These are phyloP conservation scores for Papilio protenor DNA, from an alignment of 2,888 invertebrate species.

Conservation along the genomic window DNA sequence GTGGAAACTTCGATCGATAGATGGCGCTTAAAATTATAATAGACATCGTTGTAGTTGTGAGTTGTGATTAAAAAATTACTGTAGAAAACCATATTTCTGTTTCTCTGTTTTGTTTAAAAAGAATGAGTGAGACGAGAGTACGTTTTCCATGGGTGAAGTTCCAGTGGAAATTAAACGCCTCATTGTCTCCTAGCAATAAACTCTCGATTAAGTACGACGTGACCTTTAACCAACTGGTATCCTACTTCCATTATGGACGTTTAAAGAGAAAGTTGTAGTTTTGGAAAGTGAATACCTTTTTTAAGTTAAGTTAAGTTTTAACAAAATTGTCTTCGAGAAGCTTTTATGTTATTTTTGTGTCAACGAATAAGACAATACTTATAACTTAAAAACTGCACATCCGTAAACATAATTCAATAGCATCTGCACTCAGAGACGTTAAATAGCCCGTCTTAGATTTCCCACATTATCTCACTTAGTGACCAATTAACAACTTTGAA, in stretches of 20 bases:
- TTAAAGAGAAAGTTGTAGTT: constrained; percentile 34
- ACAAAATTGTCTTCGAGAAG: not conserved
- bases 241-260: constrained; percentile 11
- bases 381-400: too few species aligned
- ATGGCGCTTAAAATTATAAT: not conserved
- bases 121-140: not conserved
- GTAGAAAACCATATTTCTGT: too few species aligned
- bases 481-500: not conserved
- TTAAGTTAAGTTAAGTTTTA: not conserved
- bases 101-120: too few species aligned
- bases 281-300: constrained; percentile 2
- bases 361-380: not conserved
- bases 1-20: not conserved
- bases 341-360: not conserved
- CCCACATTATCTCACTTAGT: not conserved
- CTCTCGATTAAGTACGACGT: not conserved
- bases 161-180: not conserved
- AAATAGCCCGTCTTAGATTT: not conserved
- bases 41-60: too few species aligned
- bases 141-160: not conserved
- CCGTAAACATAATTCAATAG: not conserved
- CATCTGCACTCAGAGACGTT: not conserved
- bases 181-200: not conserved
- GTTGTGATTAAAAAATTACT: too few species aligned
- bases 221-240: constrained; percentile 10